phyloP scores from a whole-genome alignment of 35 echinoderm and acorn worm species.

The Ophioderma brevispina region DNA sequence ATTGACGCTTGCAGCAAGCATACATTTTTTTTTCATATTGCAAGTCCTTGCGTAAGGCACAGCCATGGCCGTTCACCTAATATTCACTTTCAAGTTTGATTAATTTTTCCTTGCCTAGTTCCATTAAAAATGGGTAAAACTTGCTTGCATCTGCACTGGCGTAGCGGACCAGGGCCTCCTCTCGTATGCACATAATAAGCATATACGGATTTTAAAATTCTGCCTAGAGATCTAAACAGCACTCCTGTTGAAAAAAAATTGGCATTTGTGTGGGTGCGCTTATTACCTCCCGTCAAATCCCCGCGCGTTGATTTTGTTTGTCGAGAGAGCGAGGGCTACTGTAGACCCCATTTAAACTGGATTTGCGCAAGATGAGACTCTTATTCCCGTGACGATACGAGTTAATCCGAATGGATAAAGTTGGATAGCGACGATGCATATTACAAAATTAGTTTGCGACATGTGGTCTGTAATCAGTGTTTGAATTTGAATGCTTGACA shows the following conservation, averaged over 20 bases:
- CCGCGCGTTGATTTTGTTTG: not conserved
- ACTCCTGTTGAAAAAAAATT: not conserved
- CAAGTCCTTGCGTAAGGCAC: not conserved
- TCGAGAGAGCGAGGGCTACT: not conserved
- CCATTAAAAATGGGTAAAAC: not conserved
- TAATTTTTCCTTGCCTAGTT: not conserved
- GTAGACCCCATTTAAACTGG: conserved; percentile 9
- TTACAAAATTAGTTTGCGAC: not conserved
- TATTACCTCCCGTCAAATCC: not conserved
- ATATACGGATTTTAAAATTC: not conserved
- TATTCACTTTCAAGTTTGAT: not conserved
- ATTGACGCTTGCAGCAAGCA: not conserved
- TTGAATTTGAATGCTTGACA: not conserved
- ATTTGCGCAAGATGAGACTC: not conserved
- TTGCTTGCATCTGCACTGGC: not conserved
- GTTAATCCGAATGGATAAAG: not conserved
- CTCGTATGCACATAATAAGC: not conserved
- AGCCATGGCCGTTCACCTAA: not conserved
- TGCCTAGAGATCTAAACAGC: conserved; percentile 12
- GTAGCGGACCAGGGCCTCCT: not conserved
- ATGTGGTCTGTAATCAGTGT: not conserved
- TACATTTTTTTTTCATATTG: not conserved
- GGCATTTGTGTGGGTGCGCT: not conserved
- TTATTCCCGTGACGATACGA: not conserved
- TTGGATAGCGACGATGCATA: not conserved